A percentile compares a stretch with the other conserved stretches of the same genome.
These are phyloP conservation scores for Thymelicus acteon DNA, from an alignment of 2,888 invertebrate species.

Conservation along the genomic window DNA sequence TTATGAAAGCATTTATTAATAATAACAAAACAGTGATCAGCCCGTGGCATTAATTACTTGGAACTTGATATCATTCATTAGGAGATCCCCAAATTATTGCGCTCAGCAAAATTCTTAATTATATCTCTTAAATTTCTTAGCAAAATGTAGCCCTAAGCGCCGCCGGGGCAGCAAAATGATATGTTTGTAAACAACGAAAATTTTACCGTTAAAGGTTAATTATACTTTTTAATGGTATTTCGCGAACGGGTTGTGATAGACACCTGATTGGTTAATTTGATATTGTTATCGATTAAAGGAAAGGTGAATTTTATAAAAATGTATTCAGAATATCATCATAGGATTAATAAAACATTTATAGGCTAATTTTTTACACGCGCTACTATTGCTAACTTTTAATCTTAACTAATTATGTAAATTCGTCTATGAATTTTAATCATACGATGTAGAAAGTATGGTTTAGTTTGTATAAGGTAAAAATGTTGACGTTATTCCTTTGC, in stretches of 20 bases:
- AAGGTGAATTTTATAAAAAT: not conserved
- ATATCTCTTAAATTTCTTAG: constrained; percentile 84
- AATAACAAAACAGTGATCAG: constrained; percentile 71
- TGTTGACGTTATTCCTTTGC: too few species aligned
- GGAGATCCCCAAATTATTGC: constrained; percentile 81
- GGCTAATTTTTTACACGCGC: too few species aligned
- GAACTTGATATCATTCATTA: constrained; percentile 83
- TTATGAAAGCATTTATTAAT: constrained; percentile 35
- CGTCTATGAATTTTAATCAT: too few species aligned
- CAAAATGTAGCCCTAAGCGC: constrained; percentile 79
- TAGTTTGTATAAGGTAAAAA: too few species aligned
- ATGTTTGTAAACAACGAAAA: constrained; percentile 80
- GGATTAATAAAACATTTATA: too few species aligned
- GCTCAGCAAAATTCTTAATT: constrained; percentile 83
- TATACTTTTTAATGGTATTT: constrained; percentile 66
- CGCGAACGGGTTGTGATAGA: constrained; percentile 48
- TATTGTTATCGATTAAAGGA: constrained; percentile 26
- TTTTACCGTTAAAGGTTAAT: constrained; percentile 76
- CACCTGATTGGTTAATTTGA: constrained; percentile 53
- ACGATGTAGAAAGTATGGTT: too few species aligned
- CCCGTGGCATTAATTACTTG: constrained; percentile 80
- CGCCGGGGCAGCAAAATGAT: constrained; percentile 78
- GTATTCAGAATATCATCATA: not conserved
- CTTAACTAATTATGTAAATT: too few species aligned
- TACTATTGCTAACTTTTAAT: too few species aligned